Base-by-base conservation (phyloP, 2,113 vertebrate species). In the Mus musculus region DNA sequence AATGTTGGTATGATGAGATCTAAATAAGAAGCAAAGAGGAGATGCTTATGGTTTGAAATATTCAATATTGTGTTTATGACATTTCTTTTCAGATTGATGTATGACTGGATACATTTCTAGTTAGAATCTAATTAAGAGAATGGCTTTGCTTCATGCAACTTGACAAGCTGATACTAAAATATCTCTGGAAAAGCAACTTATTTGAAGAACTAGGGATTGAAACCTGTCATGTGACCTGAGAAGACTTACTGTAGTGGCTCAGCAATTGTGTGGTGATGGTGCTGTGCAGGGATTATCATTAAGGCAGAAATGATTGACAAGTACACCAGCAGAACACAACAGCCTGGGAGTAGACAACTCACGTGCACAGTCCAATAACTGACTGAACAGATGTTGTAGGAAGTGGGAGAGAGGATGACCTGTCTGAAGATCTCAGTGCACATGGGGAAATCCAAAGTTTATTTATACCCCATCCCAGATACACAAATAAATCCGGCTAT, bases 151-250 rank as follows among this genome's bases (percentile, higher is more conserved):
- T 92, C 49, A 36, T 90, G 59, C 67, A 93, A 71, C 14, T 56
- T 89, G 36, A 93, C 88, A 96, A 89, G 24, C 1, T 89, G 61
- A 89, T 89, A 89, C 78, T 89, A 87, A 92, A 95, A 65, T 73
- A 1, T 82, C 67, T 54, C 93, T 46, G 71, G 42, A 77, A 97
- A 94, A 92, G 52, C 73, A 95, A 42, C 11, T 8, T 65, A 94
- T 87, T 92, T 92, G 59, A 95, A 91, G 52, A 94, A 65, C n/a
- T 89, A 71, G n/a, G 24, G 22, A 94, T 67, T 59, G 24, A 89
- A 86, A 81, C 5, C 17, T 88, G 17, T 11, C 61, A 85, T 61
- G 61, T 36, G n/a, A 65, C 30, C 42, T 42, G 93, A 56, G 11
- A 65, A 87, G 59, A 63, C 59, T 65, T 92, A 93, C 36, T 39